These are phyloP conservation scores for Amblyopsis hoosieri DNA, from an alignment of 2,797 vertebrate species.

Conservation along the genomic window DNA sequence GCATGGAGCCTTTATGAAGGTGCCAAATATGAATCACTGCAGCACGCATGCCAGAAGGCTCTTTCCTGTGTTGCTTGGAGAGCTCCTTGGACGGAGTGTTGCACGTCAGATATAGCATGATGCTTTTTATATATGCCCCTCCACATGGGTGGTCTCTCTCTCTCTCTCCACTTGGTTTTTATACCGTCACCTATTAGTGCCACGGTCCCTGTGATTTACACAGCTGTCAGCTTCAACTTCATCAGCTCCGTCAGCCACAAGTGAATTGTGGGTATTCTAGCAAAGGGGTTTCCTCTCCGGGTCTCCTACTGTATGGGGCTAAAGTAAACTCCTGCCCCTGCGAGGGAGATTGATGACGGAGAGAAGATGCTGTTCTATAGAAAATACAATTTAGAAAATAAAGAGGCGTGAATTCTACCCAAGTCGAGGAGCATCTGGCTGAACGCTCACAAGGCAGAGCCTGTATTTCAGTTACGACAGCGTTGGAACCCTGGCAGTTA, in stretches of 20 bases:
- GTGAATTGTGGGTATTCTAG: conserved; percentile 88
- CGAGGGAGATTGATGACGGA: conserved; percentile 44
- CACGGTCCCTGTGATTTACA: conserved; percentile 90
- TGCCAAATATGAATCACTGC: conserved; percentile 85
- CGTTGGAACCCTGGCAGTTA: conserved; percentile 64
- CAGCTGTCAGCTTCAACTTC: conserved; percentile 93
- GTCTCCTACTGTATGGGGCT: conserved; percentile 75
- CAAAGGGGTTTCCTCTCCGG: conserved; percentile 59
- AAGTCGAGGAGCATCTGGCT: conserved; percentile 75
- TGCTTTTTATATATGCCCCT: conserved; percentile 70
- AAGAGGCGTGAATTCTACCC: conserved; percentile 81
- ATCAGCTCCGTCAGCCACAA: conserved; percentile 79
- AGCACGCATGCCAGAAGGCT: conserved; percentile 72
- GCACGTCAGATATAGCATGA: conserved; percentile 79
- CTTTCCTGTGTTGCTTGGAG: conserved; percentile 83
- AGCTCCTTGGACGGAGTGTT: conserved; percentile 76
- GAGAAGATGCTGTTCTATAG: conserved; percentile 51
- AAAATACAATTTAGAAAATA: conserved; percentile 66
- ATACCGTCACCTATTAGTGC: conserved; percentile 90
- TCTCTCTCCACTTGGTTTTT: conserved; percentile 67
- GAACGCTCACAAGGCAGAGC: conserved; percentile 55
- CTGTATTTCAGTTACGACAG: conserved; percentile 53
- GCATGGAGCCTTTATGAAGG: conserved; percentile 77
- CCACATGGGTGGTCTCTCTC: conserved; percentile 89
- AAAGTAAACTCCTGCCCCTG: conserved; percentile 78